Evolutionary conservation across 2,113 vertebrate genomes (phyloP).

Genomic region (Pteruthius melanotis): DNA sequence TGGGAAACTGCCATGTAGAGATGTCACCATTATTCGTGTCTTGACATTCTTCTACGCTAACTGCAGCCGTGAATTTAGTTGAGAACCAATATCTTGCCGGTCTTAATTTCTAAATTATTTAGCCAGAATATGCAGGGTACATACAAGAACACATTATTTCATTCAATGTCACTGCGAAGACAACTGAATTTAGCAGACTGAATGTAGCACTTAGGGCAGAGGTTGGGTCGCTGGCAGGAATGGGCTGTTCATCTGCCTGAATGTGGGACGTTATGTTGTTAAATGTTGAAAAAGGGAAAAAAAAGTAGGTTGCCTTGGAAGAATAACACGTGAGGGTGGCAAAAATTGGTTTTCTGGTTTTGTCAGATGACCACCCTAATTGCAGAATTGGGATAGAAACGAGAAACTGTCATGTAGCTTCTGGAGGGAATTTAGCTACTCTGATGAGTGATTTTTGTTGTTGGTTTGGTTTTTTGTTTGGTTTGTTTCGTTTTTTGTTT

Average conservation of each 20-base stretch:
- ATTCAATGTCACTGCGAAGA: fast-evolving
- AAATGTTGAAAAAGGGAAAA: background rate
- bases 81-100: background rate
- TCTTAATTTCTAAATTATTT: background rate
- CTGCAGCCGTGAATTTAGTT: background rate
- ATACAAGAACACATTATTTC: fast-evolving
- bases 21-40: background rate
- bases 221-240: background rate
- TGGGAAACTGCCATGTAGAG: background rate
- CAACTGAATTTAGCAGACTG: background rate
- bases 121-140: fast-evolving
- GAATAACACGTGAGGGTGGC: background rate
- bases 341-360: background rate
- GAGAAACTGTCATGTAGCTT: background rate
- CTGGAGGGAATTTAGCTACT: background rate
- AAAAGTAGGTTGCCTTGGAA: background rate
- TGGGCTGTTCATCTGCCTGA: background rate
- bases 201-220: too few relatives aligned
- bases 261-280: background rate
- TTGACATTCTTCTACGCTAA: background rate
- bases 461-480: fast-evolving
- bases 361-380: background rate
- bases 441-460: background rate
- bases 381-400: background rate
- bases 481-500: fast-evolving